Base-by-base conservation (phyloP, 2,797 vertebrate species). In the Oreochromis grahami region DNA sequence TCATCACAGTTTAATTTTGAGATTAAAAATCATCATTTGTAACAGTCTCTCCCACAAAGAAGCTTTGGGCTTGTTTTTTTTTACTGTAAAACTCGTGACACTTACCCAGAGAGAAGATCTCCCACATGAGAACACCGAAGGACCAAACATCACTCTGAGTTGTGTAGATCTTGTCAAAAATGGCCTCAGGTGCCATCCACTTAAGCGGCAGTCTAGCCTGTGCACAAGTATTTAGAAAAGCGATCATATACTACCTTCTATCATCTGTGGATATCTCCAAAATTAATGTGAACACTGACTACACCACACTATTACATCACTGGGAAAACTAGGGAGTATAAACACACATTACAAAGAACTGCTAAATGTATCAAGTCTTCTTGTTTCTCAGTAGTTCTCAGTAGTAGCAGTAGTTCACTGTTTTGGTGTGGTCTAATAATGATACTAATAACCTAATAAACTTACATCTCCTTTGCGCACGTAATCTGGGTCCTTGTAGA, bases 121-220 rank as follows among this genome's bases (percentile, higher is more conserved):
- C 98, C 98, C 98, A 99, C 86, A 98, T 97, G 77, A 99, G 95
- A 82, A 99, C 97, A 68, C 98, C 98, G 7, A 98, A 98, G 24
- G 98, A 99, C 98, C 98, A 98, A 43, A 99, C 97, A 2, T 99
- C 98, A 60, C 98, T 99, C 95, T 98, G 98, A 1, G 97, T 98
- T 11, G 97, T 98, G 94, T 99, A 99, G 91, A 98, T 96, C 94
- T 98, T 99, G 95, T 99, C 98, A 87, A 99, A 99, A 92, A 99
- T 99, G 80, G 98, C 97, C 92, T 99, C 98, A 56, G 98, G 98
- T 51, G 98, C 97, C 98, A 99, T 98, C 98, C 98, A 99, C 90
- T 99, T 99, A 32, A 99, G 97, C 0, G 98, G 98, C 38, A 99
- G 97, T 88, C 98, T 94, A 79, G 98, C 98, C 98, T 99, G 83